Base-by-base conservation (phyloP, 1,140 invertebrate species). In the Zaprionus capensis region DNA sequence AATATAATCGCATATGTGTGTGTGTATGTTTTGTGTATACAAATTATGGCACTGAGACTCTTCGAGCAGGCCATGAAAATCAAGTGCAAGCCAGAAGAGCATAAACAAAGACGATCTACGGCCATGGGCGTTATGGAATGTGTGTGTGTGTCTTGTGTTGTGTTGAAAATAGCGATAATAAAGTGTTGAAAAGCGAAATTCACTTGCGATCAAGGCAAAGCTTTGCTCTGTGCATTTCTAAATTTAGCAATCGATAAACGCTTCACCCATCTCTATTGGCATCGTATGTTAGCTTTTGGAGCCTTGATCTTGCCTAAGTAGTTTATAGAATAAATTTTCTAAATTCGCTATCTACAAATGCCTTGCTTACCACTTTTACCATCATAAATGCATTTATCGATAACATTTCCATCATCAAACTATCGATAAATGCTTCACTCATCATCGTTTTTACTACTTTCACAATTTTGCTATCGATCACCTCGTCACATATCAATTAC, bases 31-130 rank as follows among this genome's bases (percentile, higher is more conserved):
- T 62, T 72, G 12, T 53, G 34, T 59, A 65, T 71, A 71, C 53
- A 74, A 70, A 76, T 38, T 20, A 79, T 81, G 82, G 71, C 82
- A 76, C 61, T 86, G 82, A 81, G 34, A 51, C 65, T 56, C 66
- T 59, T 67, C 46, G 64, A 57, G 24, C 58, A 51, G 79, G 41
- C 82, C 82, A 80, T 86, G 82, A 86, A 73, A 66, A 80, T 44
- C 71, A 80, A 82, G 82, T 86, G 72, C 82, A 80, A 44, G 66
- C 68, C 55, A 69, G 56, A 71, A 69, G 56, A 71, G 59, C 76
- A 75, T 75, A 75, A 75, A 75, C 72, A 75, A 76, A 71, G 58
- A 59, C 55, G 57, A 70, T 63, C 67, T 44, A 34, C 22, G 67
- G 41, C 61, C 55, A 71, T 71, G 67, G 58, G 41, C 51, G 46